A percentile compares a stretch with the other conserved stretches of the same genome.
Evolutionary conservation across 2,797 vertebrate genomes (phyloP).

Genomic region (Acomys russatus): DNA sequence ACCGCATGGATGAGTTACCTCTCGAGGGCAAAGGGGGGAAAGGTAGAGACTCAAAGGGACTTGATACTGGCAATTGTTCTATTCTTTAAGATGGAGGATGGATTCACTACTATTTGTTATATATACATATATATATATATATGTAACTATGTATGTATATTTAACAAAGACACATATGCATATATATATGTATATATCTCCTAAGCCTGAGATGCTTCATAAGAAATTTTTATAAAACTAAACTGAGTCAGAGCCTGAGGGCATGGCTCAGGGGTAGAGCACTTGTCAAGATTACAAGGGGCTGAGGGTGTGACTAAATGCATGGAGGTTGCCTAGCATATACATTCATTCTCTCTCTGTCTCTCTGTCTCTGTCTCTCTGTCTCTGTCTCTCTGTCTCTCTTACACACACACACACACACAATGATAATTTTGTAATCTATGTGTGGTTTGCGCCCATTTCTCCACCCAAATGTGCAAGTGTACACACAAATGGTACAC

Average conservation of each 20-base stretch:
- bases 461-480: not conserved
- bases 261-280: not conserved
- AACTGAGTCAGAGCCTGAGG: not conserved
- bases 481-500: too few species aligned
- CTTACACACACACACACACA: not conserved
- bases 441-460: not conserved
- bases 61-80: not conserved
- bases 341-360: not conserved
- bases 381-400: not conserved
- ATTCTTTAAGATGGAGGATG: not conserved
- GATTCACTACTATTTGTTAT: not conserved
- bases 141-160: not conserved
- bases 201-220: not conserved
- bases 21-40: not conserved
- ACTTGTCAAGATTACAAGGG: not conserved
- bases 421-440: not conserved
- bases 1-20: not conserved
- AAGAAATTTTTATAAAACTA: conserved; percentile 3
- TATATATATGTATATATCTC: not conserved
- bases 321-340: not conserved
- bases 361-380: not conserved
- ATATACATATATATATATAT: not conserved
- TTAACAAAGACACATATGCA: not conserved
- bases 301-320: not conserved
- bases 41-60: not conserved